These are phyloP conservation scores for Tromatobia lineatoria DNA, from an alignment of 2,888 invertebrate species.

Conservation along the genomic window DNA sequence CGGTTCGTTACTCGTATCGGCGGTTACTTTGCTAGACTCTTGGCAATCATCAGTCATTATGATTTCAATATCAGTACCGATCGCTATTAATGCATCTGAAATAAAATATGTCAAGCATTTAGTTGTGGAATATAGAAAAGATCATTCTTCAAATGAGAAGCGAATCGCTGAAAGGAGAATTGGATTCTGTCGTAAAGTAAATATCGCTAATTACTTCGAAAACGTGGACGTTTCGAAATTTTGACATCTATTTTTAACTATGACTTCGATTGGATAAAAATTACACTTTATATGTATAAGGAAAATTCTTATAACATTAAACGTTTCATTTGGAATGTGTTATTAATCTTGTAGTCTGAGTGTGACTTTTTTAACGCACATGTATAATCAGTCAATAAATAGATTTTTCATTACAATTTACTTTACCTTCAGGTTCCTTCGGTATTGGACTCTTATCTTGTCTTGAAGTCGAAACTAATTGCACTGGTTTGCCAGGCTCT, in stretches of 20 bases:
- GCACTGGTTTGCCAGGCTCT: neutral
- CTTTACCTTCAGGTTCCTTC: slow-evolving; percentile 37
- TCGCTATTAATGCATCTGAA: slow-evolving; percentile 15
- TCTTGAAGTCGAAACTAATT: slow-evolving; percentile 17
- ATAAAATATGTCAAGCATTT: neutral
- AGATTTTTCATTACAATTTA: neutral
- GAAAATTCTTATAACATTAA: no score
- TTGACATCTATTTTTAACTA: neutral
- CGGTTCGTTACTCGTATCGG: slow-evolving; percentile 31
- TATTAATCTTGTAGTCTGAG: neutral
- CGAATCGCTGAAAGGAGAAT: neutral
- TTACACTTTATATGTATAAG: no score
- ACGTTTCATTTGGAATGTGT: no score
- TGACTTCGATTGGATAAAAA: no score
- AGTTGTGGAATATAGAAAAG: neutral
- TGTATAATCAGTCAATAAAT: neutral
- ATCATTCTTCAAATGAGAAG: neutral
- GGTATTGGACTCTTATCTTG: slow-evolving; percentile 50
- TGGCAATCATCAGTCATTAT: slow-evolving; percentile 22
- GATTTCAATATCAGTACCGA: slow-evolving; percentile 9
- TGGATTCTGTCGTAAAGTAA: no score
- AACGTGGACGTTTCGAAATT: neutral
- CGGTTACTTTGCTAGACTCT: slow-evolving; percentile 8
- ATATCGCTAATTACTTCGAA: neutral
- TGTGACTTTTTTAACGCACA: neutral